Conservation (phyloP, 2,888 invertebrate species). For the Drosophila anomelani region DNA sequence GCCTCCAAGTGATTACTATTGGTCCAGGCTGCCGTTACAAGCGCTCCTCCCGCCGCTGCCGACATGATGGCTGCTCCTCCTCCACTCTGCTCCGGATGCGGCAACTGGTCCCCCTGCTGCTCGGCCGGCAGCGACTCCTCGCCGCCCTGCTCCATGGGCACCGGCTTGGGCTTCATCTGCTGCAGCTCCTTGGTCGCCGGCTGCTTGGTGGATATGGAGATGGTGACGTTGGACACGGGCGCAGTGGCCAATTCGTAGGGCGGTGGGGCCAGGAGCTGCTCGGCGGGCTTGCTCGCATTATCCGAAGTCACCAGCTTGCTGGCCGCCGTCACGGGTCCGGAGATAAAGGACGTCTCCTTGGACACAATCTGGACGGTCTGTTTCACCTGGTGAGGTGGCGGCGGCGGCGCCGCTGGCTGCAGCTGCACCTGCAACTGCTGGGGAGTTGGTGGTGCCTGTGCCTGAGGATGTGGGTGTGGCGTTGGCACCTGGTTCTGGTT, state of each 20-base stretch:
- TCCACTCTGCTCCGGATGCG: constrained; percentile 22
- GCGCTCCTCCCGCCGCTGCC: constrained; percentile 6
- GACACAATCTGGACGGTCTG: constrained; percentile 84
- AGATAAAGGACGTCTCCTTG: constrained; percentile 87
- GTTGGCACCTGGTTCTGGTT: constrained; percentile 8
- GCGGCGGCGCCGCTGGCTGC: not conserved
- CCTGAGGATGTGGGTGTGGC: constrained; percentile 8
- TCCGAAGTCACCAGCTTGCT: constrained; percentile 15
- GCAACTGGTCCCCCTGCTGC: constrained; percentile 47
- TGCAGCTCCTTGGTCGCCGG: constrained; percentile 29
- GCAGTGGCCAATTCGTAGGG: constrained; percentile 59
- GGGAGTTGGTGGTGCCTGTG: not conserved
- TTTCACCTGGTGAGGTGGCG: constrained; percentile 46
- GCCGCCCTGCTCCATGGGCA: constrained; percentile 36
- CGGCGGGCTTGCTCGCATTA: constrained; percentile 37
- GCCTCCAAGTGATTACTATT: constrained; percentile 29
- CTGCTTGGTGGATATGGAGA: constrained; percentile 73
- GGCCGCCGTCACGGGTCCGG: constrained; percentile 78
- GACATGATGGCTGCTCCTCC: constrained; percentile 13
- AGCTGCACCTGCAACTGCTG: constrained; percentile 6
- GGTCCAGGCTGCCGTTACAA: constrained; percentile 13
- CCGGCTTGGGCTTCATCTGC: constrained; percentile 27
- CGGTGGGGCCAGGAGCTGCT: constrained; percentile 47
- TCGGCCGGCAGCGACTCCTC: constrained; percentile 44
- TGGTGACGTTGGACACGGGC: constrained; percentile 67